Evolutionary conservation across 2,797 vertebrate species (phyloP).

Genomic region (Sebastes umbrosus): DNA sequence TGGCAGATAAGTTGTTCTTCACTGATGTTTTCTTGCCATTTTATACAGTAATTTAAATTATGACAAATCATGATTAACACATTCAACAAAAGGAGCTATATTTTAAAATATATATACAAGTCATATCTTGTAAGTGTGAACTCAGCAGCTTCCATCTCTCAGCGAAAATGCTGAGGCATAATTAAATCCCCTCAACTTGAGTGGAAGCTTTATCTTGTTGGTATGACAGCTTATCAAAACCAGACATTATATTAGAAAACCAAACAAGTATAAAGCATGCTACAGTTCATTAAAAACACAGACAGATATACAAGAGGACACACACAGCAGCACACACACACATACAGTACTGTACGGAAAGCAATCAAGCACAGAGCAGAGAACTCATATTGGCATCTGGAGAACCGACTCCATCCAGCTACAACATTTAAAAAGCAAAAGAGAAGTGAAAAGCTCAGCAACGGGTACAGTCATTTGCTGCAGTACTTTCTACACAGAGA

Average conservation of each 20-base stretch:
- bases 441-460: slow-evolving; percentile 64
- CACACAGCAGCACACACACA: slow-evolving; percentile 10
- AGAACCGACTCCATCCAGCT: slow-evolving; percentile 37
- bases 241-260: slow-evolving; percentile 30
- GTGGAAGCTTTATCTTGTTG: slow-evolving; percentile 21
- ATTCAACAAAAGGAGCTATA: neutral
- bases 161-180: slow-evolving; percentile 2
- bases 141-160: neutral
- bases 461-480: slow-evolving; percentile 28
- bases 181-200: slow-evolving; percentile 18
- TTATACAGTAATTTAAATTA: neutral
- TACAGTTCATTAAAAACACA: slow-evolving; percentile 45
- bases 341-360: slow-evolving; percentile 32
- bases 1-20: neutral
- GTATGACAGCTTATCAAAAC: slow-evolving; percentile 45
- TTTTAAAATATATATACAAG: neutral
- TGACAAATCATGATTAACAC: neutral
- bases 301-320: slow-evolving; percentile 34
- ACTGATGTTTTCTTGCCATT: neutral
- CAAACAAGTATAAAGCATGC: slow-evolving; percentile 46
- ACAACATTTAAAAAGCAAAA: slow-evolving; percentile 54
- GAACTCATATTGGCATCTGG: slow-evolving; percentile 36
- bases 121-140: neutral
- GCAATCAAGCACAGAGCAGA: slow-evolving; percentile 58
- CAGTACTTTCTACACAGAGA: slow-evolving; percentile 38